Evolutionary conservation across 1,140 invertebrate genomes (phyloP).

Genomic region (Saccostrea echinata): DNA sequence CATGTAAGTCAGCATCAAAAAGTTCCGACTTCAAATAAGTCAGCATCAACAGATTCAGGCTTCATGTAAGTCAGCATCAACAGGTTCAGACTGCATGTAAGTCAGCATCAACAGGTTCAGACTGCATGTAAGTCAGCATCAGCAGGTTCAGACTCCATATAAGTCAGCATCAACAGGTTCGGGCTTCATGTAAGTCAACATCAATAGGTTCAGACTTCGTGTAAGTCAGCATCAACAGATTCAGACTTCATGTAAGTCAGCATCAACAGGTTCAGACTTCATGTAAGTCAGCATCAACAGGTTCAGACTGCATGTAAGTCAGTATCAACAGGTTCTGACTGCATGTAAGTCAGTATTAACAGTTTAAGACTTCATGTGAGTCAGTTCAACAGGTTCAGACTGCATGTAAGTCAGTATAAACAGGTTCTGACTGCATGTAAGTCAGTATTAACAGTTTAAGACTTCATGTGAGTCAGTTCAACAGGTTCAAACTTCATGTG

Average conservation of each 20-base stretch:
- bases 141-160: too few relatives aligned
- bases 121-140: constrained; percentile 80
- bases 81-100: background rate
- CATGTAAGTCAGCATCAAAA: constrained; percentile 74
- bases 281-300: background rate
- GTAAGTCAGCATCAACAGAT: constrained; percentile 81
- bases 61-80: background rate
- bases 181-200: background rate
- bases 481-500: background rate
- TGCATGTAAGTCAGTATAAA: background rate
- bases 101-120: constrained; percentile 83
- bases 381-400: background rate
- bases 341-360: constrained; percentile 78
- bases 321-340: background rate
- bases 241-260: constrained; percentile 82
- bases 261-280: background rate
- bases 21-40: background rate
- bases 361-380: constrained; percentile 83
- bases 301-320: background rate
- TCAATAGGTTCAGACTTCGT: background rate
- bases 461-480: background rate
- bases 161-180: background rate
- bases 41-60: background rate
- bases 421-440: background rate
- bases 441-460: background rate